Conservation (phyloP, 2,888 invertebrate genomes). For the Epsilonema sp. region DNA sequence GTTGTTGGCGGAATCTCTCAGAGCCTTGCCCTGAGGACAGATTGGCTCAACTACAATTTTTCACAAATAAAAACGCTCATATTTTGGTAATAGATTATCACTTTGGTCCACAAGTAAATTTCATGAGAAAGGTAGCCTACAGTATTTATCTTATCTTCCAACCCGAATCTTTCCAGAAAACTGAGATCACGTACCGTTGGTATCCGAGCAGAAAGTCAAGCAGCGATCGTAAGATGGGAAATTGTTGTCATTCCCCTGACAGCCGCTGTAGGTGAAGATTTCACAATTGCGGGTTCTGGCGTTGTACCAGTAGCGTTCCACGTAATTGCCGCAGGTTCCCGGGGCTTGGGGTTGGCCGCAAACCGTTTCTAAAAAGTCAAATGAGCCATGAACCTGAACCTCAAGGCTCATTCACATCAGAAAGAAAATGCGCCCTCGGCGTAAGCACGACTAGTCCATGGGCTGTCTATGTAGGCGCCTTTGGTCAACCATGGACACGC, state of each 20-base stretch:
- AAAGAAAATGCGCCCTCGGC: too few relatives aligned
- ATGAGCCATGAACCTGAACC: too few relatives aligned
- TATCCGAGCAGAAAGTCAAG: neutral
- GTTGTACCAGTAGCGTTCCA: neutral
- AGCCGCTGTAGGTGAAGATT: constrained; percentile 2
- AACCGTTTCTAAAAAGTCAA: neutral
- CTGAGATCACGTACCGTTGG: neutral
- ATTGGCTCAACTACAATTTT: neutral
- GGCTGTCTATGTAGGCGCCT: too few relatives aligned
- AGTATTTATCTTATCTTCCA: too few relatives aligned
- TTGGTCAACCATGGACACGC: too few relatives aligned
- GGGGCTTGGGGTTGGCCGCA: neutral
- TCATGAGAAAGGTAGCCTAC: too few relatives aligned
- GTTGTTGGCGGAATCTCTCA: neutral
- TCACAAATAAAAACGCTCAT: too few relatives aligned
- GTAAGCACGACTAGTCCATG: too few relatives aligned
- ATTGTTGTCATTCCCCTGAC: neutral
- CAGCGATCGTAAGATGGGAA: neutral
- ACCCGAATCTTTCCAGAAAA: neutral
- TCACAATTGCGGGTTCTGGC: constrained; percentile 2
- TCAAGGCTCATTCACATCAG: too few relatives aligned
- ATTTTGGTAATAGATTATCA: too few relatives aligned
- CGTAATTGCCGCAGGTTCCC: neutral
- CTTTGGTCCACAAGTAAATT: too few relatives aligned
- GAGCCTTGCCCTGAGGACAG: too few relatives aligned